These are phyloP conservation scores for Drosophila histrio DNA, from an alignment of 2,888 invertebrate species.

Conservation along the genomic window DNA sequence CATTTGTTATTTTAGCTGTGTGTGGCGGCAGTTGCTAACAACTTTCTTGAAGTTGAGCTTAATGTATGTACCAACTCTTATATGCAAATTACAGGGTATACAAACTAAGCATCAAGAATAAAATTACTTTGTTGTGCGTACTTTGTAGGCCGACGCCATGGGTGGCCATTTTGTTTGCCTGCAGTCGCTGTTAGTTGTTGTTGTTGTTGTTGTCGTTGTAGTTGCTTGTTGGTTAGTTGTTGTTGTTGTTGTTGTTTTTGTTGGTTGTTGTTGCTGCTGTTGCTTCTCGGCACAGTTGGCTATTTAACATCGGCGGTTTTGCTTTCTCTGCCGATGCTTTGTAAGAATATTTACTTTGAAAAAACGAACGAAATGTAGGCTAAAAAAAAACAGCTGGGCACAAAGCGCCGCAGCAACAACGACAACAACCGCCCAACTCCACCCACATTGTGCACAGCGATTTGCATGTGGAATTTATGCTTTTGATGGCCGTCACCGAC, in stretches of 20 bases:
- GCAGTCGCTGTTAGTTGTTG: background rate
- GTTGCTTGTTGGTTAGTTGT: slow-evolving; percentile 10
- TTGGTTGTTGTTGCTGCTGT: slow-evolving; percentile 12
- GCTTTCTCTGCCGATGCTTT: slow-evolving; percentile 22
- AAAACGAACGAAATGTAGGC: slow-evolving; percentile 4
- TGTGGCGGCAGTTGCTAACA: no score
- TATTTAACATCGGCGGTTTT: slow-evolving; percentile 46
- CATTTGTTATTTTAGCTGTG: background rate
- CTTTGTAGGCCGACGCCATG: slow-evolving; percentile 16
- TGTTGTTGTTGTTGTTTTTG: slow-evolving; percentile 11
- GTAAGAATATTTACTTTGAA: slow-evolving; percentile 41
- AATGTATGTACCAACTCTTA: background rate
- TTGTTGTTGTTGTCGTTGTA: slow-evolving; percentile 14
- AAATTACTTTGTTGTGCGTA: background rate
- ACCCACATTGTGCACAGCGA: slow-evolving; percentile 46
- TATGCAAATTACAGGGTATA: background rate
- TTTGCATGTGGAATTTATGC: slow-evolving; percentile 78
- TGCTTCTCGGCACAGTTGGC: slow-evolving; percentile 36
- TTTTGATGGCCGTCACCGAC: slow-evolving; percentile 63
- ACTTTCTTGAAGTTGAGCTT: background rate
- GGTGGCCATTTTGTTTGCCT: slow-evolving; percentile 25
- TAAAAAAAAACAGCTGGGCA: slow-evolving; percentile 16
- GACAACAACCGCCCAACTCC: slow-evolving; percentile 5
- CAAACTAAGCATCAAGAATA: background rate
- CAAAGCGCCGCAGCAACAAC: slow-evolving; percentile 27